Evolutionary conservation across 92 coral and sea anemone species (phyloP).

Genomic region (Zoanthus solanderi): DNA sequence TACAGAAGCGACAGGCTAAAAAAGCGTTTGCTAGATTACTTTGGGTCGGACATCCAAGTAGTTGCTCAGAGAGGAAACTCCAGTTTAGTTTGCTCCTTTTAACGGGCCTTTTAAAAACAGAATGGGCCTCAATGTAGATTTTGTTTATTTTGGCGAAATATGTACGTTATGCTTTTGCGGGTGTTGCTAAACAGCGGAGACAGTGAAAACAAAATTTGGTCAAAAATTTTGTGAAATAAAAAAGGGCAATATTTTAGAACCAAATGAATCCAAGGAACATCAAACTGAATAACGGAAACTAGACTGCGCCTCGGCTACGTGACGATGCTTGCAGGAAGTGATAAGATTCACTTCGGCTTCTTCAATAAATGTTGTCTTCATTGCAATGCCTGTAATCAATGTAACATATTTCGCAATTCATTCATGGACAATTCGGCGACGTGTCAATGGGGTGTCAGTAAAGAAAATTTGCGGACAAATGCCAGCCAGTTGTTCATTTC

Average conservation of each 20-base stretch:
- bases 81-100: too few relatives aligned
- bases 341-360: background rate
- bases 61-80: too few relatives aligned
- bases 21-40: too few relatives aligned
- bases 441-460: too few relatives aligned
- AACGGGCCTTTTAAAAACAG: background rate
- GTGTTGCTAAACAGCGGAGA: slow-evolving; percentile 23
- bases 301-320: slow-evolving; percentile 1
- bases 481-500: background rate
- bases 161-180: background rate
- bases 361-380: slow-evolving; percentile 2
- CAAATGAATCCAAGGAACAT: slow-evolving; percentile 16
- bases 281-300: slow-evolving; percentile 18
- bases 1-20: too few relatives aligned
- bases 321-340: slow-evolving; percentile 23
- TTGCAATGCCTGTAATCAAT: background rate
- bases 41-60: too few relatives aligned
- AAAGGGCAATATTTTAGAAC: background rate
- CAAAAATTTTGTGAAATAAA: background rate
- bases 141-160: background rate
- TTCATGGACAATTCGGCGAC: background rate
- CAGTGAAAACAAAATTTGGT: background rate
- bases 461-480: background rate
- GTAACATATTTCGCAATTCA: background rate
- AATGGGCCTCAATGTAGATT: slow-evolving; percentile 4